Evolutionary conservation across 1,140 invertebrate species (phyloP), one percentile per base, ranked within the genome.

Genomic region (Lordiphosa mommai): DNA sequence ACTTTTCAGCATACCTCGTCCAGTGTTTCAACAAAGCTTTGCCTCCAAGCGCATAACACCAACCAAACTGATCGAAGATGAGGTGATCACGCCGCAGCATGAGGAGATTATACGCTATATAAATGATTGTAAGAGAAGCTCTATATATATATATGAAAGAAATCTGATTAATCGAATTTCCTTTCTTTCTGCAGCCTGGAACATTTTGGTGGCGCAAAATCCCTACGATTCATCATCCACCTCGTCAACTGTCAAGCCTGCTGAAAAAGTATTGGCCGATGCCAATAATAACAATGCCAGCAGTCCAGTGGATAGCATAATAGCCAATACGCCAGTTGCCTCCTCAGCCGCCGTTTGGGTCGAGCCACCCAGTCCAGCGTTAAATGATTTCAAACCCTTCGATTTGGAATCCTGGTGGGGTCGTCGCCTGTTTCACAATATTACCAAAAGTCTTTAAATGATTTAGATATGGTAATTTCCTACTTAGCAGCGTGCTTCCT

Each of bases 321-420:
- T 79, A 20, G 70, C 67, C 41, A 70, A 65, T 46, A 66, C 67
- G 13, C 57, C 47, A 29, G 58, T 72, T 23, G 44, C 55, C 23
- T 50, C 59, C n/a, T 71, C 72, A 10, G 57, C 87, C 6, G 93
- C 93, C 77, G 94, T 94, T 79, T 93, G 94, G 88, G 93, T 94
- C 61, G 92, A 93, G 61, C 92, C 93, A 57, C 92, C 93, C 1
- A 94, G 92, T 71, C 90, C 92, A 37, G 89, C 90, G 13, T 90
- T 95, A 29, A 91, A 92, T 77, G 94, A 96, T 86, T 96, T 96
- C 82, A 94, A 95, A 77, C 94, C 95, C 5, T 96, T 96, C 79
- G 95, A 96, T 90, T 89, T 96, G 71, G 95, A 96, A 82, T 93
- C 94, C 8, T 96, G 95, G 94, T 96, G 95, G 95, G 95, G 95